Conservation (phyloP, 2,797 vertebrate genomes). For the Ataeniobius toweri region DNA sequence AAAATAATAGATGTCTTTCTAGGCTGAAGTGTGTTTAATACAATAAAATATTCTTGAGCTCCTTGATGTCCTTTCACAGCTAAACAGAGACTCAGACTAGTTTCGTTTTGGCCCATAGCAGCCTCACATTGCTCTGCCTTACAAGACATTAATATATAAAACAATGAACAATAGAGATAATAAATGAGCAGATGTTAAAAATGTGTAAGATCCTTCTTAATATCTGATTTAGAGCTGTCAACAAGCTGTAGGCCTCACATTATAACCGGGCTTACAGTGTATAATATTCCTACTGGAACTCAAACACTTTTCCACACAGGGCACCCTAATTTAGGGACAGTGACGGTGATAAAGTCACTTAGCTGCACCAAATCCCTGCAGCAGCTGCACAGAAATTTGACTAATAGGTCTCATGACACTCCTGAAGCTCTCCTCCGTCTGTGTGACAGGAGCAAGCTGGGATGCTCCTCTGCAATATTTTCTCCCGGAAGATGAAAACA, state of each 20-base stretch:
- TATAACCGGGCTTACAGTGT: neutral
- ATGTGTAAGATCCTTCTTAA: neutral
- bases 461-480: slow-evolving; percentile 23
- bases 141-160: neutral
- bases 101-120: neutral
- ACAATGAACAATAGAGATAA: neutral
- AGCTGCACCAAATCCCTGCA: slow-evolving; percentile 16
- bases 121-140: neutral
- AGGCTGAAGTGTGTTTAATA: neutral
- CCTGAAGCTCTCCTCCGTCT: neutral
- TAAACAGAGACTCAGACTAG: neutral
- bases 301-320: slow-evolving; percentile 17
- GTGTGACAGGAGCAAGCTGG: slow-evolving; percentile 16
- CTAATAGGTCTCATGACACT: slow-evolving; percentile 31
- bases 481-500: neutral
- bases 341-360: slow-evolving; percentile 32
- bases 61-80: neutral
- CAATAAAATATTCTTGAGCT: neutral
- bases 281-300: slow-evolving; percentile 7
- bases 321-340: slow-evolving; percentile 33
- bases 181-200: neutral
- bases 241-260: slow-evolving; percentile 14
- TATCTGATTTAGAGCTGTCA: slow-evolving; percentile 7
- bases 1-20: neutral
- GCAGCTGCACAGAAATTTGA: slow-evolving; percentile 33